Percentiles rank a stretch among this genome's conserved stretches.
Evolutionary conservation across 1,140 invertebrate species (phyloP).

Genomic region (Heliconius hewitsoni): DNA sequence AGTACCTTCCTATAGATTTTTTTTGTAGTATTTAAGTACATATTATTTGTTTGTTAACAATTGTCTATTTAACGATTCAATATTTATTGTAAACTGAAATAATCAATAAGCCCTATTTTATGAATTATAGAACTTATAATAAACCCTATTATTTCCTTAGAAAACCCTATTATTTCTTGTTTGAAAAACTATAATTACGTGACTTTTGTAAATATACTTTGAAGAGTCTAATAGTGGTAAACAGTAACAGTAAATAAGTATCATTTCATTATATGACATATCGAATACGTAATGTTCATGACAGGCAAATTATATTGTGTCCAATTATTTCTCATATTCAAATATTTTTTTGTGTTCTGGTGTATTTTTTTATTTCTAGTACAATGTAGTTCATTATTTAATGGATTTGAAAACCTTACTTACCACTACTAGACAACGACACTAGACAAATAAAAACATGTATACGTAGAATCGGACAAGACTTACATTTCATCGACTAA

Average conservation of each 20-base stretch:
- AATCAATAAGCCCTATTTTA: neutral
- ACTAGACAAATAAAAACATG: neutral
- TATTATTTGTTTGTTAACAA: neutral
- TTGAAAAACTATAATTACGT: slow-evolving; percentile 47
- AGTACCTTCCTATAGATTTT: too few relatives aligned
- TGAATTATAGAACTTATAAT: neutral
- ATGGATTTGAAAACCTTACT: neutral
- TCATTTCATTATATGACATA: slow-evolving; percentile 48
- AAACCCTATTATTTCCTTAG: too few relatives aligned
- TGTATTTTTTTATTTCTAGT: neutral
- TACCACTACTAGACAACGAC: neutral
- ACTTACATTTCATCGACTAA: neutral
- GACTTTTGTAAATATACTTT: slow-evolving; percentile 54
- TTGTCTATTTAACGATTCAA: neutral
- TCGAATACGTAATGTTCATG: slow-evolving; percentile 46
- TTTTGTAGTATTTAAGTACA: too few relatives aligned
- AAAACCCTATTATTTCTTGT: neutral
- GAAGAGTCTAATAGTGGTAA: slow-evolving; percentile 49
- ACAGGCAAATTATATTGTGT: slow-evolving; percentile 5
- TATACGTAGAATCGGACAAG: neutral
- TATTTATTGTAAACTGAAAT: neutral
- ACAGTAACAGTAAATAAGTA: slow-evolving; percentile 48
- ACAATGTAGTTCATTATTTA: neutral
- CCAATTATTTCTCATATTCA: neutral
- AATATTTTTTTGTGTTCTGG: slow-evolving; percentile 4